Base-by-base conservation (phyloP, 2,888 invertebrate species). In the Ernsta delagoae region DNA sequence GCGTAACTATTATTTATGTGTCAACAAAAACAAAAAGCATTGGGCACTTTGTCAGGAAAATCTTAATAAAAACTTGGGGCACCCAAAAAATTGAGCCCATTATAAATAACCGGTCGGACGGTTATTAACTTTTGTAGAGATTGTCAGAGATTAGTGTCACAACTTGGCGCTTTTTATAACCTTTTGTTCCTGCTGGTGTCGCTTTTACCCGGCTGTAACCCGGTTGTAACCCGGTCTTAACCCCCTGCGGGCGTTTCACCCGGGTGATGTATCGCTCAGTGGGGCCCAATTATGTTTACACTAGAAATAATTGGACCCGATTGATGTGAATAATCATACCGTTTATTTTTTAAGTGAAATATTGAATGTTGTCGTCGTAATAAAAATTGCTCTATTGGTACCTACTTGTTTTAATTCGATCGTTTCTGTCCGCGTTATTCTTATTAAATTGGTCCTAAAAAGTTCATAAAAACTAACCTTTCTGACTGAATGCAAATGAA, bases 51-150 rank as follows among this genome's bases (percentile, higher is more conserved):
- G 50, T 24, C 31, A 59, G 48, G 59, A 48, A 64, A 59, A 59
- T 59, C 59, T 48, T 53, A 39, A 65, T 59, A 59, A 65, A 65
- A 65, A 65, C 50, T 41, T 8, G 50, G 50, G 57, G 53, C 31
- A 12, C 43, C 43, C 39, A 53, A 59, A 60, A 60, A 54, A 60
- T 43, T 50, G 43, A 6, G 60, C 60, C 66, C 60, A 60, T 66
- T 60, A 60, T 43, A 66, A 66, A 66, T 66, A 60, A 66, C 43
- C 41, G 8, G 12, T 34, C 41, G 43, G 36, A 8, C 50, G 60
- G 60, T 67, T 67, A 67, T 60, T 67, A 60, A 67, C 43, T 67
- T 61, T 60, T 53, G 34, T 56, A 12, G 54, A 67, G 66, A 60
- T 54, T 60, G 54, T 34, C 34, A 54, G 60, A 67, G 66, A 67